Conservation (phyloP, 2,113 vertebrate species). For the Mobula birostris region DNA sequence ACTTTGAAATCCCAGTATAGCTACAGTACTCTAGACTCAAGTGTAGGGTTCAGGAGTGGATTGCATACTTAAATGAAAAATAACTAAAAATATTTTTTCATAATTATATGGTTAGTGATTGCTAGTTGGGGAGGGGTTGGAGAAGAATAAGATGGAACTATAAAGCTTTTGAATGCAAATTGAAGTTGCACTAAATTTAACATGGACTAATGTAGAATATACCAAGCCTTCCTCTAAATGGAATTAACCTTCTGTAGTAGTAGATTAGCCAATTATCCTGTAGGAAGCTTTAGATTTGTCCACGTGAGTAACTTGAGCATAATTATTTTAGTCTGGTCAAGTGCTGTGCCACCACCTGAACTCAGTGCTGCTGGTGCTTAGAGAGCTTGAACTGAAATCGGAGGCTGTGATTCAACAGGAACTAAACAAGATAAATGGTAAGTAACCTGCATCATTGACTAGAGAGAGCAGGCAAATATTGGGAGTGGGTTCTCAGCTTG, state of each 20-base stretch:
- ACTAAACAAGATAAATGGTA: neutral
- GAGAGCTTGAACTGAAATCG: neutral
- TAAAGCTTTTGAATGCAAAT: neutral
- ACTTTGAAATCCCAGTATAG: neutral
- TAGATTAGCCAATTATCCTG: neutral
- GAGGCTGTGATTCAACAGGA: neutral
- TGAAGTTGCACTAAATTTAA: neutral
- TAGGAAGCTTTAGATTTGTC: neutral
- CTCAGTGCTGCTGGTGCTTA: neutral
- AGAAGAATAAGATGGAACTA: neutral
- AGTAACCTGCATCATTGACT: neutral
- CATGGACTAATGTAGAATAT: neutral
- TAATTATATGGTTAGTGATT: neutral
- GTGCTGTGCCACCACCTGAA: neutral
- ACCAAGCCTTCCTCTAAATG: no score
- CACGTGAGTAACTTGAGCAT: neutral
- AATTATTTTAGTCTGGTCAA: slow-evolving; percentile 12
- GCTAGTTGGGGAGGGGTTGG: neutral
- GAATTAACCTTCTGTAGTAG: neutral
- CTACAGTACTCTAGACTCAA: neutral
- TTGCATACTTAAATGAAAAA: neutral
- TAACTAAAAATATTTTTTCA: neutral
- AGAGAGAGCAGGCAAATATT: neutral
- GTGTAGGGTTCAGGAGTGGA: neutral
- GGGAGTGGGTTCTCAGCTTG: neutral